A percentile compares a stretch with the other conserved stretches of the same genome.
Evolutionary conservation across 2,888 invertebrate species (phyloP).

Genomic region (Folsomia manolachei): DNA sequence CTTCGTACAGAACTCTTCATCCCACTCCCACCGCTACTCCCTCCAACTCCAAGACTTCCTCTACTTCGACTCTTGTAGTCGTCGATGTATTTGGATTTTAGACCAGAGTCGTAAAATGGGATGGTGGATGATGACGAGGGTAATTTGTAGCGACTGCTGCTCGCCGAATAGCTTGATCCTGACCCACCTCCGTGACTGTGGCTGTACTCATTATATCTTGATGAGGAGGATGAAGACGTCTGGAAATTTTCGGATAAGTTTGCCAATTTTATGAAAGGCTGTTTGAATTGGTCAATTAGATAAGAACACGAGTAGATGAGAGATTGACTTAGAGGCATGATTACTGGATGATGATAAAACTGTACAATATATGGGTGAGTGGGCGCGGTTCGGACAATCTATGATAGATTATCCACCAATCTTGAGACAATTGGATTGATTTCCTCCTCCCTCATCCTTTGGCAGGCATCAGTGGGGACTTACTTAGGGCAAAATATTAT

Average conservation of each 20-base stretch:
- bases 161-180: neutral
- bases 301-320: neutral
- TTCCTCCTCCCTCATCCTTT: neutral
- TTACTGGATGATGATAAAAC: neutral
- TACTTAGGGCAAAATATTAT: neutral
- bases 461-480: neutral
- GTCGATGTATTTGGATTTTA: conserved; percentile 42
- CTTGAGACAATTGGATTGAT: neutral
- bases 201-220: conserved; percentile 37
- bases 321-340: neutral
- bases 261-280: conserved; percentile 36
- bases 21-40: conserved; percentile 27
- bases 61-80: conserved; percentile 33
- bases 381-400: too few relatives aligned
- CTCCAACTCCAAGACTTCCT: too few relatives aligned
- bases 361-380: neutral
- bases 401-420: too few relatives aligned
- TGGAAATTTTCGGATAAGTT: conserved; percentile 43
- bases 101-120: conserved; percentile 35
- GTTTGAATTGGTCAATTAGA: neutral
- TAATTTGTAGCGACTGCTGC: conserved; percentile 33
- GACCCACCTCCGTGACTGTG: conserved; percentile 16
- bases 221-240: conserved; percentile 37
- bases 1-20: conserved; percentile 45
- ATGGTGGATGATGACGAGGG: conserved; percentile 31